A percentile compares a stretch with the other conserved stretches of the same genome.
Conservation (phyloP, 2,113 vertebrate species). For the Callospermophilus lateralis region DNA sequence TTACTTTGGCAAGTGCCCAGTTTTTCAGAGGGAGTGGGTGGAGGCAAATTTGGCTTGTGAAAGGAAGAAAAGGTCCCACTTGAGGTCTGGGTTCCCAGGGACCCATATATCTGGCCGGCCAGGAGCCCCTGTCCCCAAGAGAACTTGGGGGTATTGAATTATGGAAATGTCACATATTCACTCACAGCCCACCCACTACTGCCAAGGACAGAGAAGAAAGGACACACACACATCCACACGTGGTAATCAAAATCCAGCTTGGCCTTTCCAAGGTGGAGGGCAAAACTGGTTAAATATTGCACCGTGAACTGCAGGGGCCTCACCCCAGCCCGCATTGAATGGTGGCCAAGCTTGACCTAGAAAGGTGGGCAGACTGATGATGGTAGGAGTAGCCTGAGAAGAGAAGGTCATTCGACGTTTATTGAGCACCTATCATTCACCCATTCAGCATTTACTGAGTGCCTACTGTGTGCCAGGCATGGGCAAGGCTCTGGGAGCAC, state of each 20-base stretch:
- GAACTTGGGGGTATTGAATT: conserved; percentile 64
- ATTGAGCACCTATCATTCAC: conserved; percentile 55
- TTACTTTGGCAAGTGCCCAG: conserved; percentile 83
- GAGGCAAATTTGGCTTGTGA: conserved; percentile 81
- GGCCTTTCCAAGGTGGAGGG: conserved; percentile 61
- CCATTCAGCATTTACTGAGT: background rate
- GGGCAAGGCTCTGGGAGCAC: conserved; percentile 6
- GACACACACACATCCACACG: conserved; percentile 41
- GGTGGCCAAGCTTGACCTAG: conserved; percentile 32
- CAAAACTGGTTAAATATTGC: conserved; percentile 76
- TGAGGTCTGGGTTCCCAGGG: conserved; percentile 72
- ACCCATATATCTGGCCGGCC: conserved; percentile 70
- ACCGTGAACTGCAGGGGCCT: conserved; percentile 58
- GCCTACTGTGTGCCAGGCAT: background rate
- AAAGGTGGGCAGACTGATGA: background rate
- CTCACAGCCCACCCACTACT: conserved; percentile 38
- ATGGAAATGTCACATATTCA: conserved; percentile 72
- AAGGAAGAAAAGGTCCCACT: conserved; percentile 67
- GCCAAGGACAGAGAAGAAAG: conserved; percentile 50
- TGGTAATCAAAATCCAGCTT: conserved; percentile 72
- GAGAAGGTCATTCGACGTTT: conserved; percentile 29
- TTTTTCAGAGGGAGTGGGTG: conserved; percentile 66
- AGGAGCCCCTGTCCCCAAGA: conserved; percentile 62
- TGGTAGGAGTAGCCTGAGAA: conserved; percentile 45
- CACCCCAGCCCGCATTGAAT: background rate